Base-by-base conservation (phyloP, 2,113 vertebrate genomes). In the Baryphthengus martii region DNA sequence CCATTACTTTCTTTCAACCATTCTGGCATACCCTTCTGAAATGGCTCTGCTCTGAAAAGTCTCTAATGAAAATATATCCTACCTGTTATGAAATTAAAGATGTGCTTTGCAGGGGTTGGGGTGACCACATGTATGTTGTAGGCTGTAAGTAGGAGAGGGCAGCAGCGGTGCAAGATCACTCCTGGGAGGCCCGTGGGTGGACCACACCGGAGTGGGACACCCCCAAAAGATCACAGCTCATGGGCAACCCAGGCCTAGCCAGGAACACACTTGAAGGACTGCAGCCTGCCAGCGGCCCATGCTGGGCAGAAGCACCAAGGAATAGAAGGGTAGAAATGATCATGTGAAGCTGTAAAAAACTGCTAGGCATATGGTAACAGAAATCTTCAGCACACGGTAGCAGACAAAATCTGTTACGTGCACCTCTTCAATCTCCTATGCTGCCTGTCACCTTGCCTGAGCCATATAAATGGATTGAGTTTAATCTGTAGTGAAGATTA, bases 191-290 rank as follows among this genome's bases (percentile, higher is more conserved):
- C 19, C 15, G 8, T 17, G 25, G 3, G 4, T 40, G 4, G 10
- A n/a, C 18, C 21, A 17, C 10, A 26, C 1, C 1, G 3, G 23
- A 44, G 13, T 0, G 3, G 40, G 20, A 67, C 14, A 16, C 3
- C 33, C 12, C 25, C 14, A 40, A 55, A 66, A 55, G 6, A 45
- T 15, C 21, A 13, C 42, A 63, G 15, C 18, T n/a, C 10, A 37
- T 1, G 1, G n/a, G 17, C n/a, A 52, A 26, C 12, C 31, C n/a
- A 58, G 47, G 21, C 14, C 28, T 44, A 42, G 33, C 18, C 50
- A 85, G 59, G 40, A 70, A 33, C 15, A 82, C 6, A 7, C 16
- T 14, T 29, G 20, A 52, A 17, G 28, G 24, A 58, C 49, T 65
- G 56, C 16, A 76, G 16, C 12, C 37, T 33, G 21, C 26, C 31